phyloP scores from a whole-genome alignment of 2,888 invertebrate species.

The Nipponacmea schrenckii region DNA sequence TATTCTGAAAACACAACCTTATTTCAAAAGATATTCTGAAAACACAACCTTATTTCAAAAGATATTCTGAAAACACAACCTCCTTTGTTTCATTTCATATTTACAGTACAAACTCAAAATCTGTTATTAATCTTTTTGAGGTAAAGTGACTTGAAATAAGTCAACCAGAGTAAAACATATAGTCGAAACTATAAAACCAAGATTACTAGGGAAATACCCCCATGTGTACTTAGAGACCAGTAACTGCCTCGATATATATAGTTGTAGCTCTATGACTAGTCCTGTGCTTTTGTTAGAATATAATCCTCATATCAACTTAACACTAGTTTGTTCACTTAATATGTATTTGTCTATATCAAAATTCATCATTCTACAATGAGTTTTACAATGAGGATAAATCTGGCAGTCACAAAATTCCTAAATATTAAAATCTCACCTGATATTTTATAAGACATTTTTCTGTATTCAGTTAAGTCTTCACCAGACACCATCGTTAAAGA shows the following conservation, averaged over 20 bases:
- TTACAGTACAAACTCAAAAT: too few species aligned
- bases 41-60: conserved; percentile 73
- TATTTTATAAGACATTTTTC: conserved; percentile 81
- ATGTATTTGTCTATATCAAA: background rate
- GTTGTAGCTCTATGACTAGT: too few species aligned
- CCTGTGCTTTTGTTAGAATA: too few species aligned
- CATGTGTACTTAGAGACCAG: too few species aligned
- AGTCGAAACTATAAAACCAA: too few species aligned
- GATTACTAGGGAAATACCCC: too few species aligned
- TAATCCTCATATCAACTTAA: background rate
- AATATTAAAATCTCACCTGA: conserved; percentile 68
- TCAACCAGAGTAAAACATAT: background rate
- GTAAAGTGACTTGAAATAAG: too few species aligned
- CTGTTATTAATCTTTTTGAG: background rate
- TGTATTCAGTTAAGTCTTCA: conserved; percentile 84
- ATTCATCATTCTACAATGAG: background rate
- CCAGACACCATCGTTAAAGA: conserved; percentile 81
- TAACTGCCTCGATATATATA: too few species aligned
- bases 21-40: conserved; percentile 75
- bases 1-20: conserved; percentile 68
- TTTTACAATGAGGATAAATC: too few species aligned
- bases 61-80: conserved; percentile 67
- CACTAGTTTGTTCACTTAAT: background rate
- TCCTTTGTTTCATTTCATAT: too few species aligned
- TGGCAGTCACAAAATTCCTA: too few species aligned